A percentile compares a stretch with the other conserved stretches of the same genome.
phyloP scores from a whole-genome alignment of 1,140 invertebrate genomes.

The Akabosia matsudoensis region DNA sequence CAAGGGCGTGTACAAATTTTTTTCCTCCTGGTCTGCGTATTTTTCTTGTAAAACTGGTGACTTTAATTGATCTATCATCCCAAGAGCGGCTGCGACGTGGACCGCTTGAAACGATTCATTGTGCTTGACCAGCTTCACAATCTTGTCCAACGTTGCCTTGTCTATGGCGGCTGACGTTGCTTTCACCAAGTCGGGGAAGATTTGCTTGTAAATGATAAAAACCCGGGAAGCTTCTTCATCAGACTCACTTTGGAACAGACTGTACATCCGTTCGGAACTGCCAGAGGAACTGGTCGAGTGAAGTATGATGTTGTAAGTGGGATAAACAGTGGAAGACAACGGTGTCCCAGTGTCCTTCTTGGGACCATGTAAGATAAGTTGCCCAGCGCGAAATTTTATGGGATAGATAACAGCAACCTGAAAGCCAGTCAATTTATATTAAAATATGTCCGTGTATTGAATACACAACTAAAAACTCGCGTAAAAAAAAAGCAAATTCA shows the following conservation, averaged over 20 bases:
- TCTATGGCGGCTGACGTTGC: constrained; percentile 20
- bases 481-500: background rate
- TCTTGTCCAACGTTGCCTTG: constrained; percentile 9
- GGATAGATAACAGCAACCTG: constrained; percentile 29
- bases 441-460: background rate
- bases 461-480: too few relatives aligned
- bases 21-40: constrained; percentile 32
- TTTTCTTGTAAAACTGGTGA: background rate
- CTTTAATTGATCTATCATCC: background rate
- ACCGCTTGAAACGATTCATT: background rate
- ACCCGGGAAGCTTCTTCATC: constrained; percentile 16
- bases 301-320: constrained; percentile 33
- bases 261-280: constrained; percentile 33
- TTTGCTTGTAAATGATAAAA: constrained; percentile 31
- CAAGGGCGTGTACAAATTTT: constrained; percentile 30
- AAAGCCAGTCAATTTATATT: background rate
- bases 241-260: constrained; percentile 13
- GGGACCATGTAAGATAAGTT: constrained; percentile 38
- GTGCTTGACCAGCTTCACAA: background rate
- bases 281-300: constrained; percentile 26
- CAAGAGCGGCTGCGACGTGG: background rate
- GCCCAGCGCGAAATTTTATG: constrained; percentile 6
- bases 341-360: background rate
- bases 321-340: background rate
- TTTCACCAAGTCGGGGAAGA: constrained; percentile 15